Base-by-base conservation (phyloP, 2,888 invertebrate genomes). In the Halictus quadricinctus region DNA sequence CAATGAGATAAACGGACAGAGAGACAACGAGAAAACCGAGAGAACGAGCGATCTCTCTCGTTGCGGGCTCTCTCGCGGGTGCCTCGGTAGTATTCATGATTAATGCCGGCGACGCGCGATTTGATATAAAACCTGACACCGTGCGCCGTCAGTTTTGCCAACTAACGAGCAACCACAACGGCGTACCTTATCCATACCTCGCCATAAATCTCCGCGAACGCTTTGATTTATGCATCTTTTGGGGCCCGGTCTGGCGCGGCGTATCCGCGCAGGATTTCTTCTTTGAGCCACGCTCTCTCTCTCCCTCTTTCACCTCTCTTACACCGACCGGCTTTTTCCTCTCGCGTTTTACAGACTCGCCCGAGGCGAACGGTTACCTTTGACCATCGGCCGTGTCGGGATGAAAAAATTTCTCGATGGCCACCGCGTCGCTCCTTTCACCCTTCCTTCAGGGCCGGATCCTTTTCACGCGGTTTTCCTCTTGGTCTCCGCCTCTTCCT, bases 61-160 rank as follows among this genome's bases (percentile, higher is more conserved):
- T 75, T 48, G 77, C 21, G 25, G 12, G 25, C 69, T 46, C 76
- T 50, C 72, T 54, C 54, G 29, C 50, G 29, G 36, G 50, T 29
- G 18, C 72, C 76, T 50, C 76, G 79, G 84, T 79, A 64, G 87
- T 85, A 90, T 88, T 85, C 85, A 25, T 89, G 90, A 90, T 90
- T 89, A 90, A 90, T 89, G 89, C 83, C 80, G 60, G 84, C 76
- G 87, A 87, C 87, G 87, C 83, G 84, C 81, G 85, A 87, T 90
- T 90, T 89, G 85, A 89, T 90, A 90, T 87, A 88, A 90, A 90
- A 90, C 85, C 89, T 78, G 84, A 86, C 89, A 83, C 84, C 85
- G 80, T 12, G 76, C 72, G 78, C 90, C 89, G 87, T 90, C 83
- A 81, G 82, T 90, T 88, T 90, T 82, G 83, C 89, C 90, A 83